Evolutionary conservation across 2,113 vertebrate genomes (phyloP).

Genomic region (Daubentonia madagascariensis): DNA sequence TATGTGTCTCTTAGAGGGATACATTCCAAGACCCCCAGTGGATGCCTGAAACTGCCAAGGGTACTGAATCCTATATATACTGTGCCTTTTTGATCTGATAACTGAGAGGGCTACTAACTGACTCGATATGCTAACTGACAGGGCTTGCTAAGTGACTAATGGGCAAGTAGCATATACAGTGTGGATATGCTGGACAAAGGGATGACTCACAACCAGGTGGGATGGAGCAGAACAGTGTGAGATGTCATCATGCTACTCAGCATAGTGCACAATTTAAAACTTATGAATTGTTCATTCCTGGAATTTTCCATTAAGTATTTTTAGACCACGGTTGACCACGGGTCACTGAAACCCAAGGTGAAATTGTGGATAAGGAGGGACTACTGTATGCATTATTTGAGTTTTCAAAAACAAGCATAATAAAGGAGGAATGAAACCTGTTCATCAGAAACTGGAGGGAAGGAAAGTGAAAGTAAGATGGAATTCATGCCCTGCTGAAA

Average conservation of each 20-base stretch:
- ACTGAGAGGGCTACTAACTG: not conserved
- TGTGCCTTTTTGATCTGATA: not conserved
- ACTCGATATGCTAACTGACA: not conserved
- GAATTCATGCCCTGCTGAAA: constrained; percentile 10
- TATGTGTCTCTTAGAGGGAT: not conserved
- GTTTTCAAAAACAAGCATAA: constrained; percentile 47
- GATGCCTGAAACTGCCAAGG: not conserved
- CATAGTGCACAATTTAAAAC: not conserved
- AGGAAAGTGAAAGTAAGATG: not conserved
- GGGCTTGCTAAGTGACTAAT: too few relatives aligned
- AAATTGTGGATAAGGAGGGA: not conserved
- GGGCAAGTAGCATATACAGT: not conserved
- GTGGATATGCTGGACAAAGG: not conserved
- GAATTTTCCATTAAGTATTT: not conserved
- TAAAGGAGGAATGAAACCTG: not conserved
- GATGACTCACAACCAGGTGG: not conserved
- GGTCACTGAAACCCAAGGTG: not conserved
- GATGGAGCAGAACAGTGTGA: not conserved
- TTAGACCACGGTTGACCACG: not conserved
- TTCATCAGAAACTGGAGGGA: not conserved
- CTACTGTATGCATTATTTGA: not conserved
- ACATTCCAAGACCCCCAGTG: not conserved
- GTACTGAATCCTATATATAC: not conserved
- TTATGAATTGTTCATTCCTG: not conserved
- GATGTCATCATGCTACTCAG: not conserved